Percentiles rank a stretch among this genome's conserved stretches.
Evolutionary conservation across 2,888 invertebrate genomes (phyloP).

Genomic region (Choreutis nemorana): DNA sequence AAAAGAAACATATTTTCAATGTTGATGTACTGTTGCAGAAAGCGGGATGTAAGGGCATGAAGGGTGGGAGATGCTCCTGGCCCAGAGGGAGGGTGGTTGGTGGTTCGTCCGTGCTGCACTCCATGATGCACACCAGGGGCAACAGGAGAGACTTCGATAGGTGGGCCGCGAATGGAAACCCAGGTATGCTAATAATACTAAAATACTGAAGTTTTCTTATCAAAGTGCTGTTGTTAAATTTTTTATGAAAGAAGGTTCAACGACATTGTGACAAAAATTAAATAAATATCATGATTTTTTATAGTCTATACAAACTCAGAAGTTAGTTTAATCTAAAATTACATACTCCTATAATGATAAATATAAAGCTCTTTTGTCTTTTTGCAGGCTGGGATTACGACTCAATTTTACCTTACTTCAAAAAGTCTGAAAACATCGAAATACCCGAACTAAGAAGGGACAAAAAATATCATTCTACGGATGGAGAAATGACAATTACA

Average conservation of each 20-base stretch:
- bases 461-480: constrained; percentile 64
- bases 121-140: constrained; percentile 85
- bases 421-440: constrained; percentile 72
- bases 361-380: constrained; percentile 35
- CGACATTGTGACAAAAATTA: no score
- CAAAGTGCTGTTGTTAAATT: no score
- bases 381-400: constrained; percentile 72
- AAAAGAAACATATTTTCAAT: background rate
- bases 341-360: constrained; percentile 1
- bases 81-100: constrained; percentile 85
- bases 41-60: constrained; percentile 76
- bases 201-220: no score
- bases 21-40: constrained; percentile 22
- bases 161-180: constrained; percentile 82
- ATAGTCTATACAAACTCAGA: no score
- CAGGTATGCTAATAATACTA: constrained; percentile 68
- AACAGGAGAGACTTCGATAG: constrained; percentile 80
- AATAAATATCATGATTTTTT: no score
- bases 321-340: no score
- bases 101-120: constrained; percentile 81
- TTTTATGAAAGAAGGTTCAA: no score
- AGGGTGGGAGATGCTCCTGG: constrained; percentile 80
- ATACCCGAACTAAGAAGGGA: constrained; percentile 46
- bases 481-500: constrained; percentile 70
- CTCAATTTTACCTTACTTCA: constrained; percentile 72